A percentile compares a stretch with the other conserved stretches of the same genome.
These are phyloP conservation scores for Malurus cyaneus DNA, from an alignment of 2,113 vertebrate species.

Conservation along the genomic window DNA sequence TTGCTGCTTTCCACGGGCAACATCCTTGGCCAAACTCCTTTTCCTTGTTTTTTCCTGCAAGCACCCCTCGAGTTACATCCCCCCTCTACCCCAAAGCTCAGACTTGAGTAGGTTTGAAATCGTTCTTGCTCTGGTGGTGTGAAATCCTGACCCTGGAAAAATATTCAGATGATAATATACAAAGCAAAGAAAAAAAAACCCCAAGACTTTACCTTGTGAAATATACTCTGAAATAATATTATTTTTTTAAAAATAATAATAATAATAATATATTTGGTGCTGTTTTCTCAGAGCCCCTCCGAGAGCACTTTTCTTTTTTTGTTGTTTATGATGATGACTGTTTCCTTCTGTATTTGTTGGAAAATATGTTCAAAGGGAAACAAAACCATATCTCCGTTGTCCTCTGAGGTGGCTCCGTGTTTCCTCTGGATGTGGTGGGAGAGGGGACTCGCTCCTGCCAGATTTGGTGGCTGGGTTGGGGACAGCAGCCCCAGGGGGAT, in stretches of 20 bases:
- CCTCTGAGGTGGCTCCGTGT: background rate
- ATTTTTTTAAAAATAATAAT: constrained; percentile 65
- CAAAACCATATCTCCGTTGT: background rate
- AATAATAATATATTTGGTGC: constrained; percentile 84
- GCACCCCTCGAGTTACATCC: background rate
- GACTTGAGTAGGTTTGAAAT: background rate
- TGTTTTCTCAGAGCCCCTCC: constrained; percentile 75
- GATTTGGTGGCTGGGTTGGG: background rate
- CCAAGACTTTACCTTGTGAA: constrained; percentile 56
- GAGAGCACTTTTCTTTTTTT: constrained; percentile 65
- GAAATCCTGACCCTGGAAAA: constrained; percentile 42
- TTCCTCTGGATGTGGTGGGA: constrained; percentile 8
- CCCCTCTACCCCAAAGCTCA: background rate
- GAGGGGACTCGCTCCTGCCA: background rate
- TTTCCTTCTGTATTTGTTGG: constrained; percentile 67
- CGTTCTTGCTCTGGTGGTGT: background rate
- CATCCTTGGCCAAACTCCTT: background rate
- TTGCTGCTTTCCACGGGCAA: background rate
- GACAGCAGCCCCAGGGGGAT: background rate
- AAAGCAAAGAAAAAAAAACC: background rate
- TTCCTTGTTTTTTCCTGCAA: background rate
- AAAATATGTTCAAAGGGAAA: constrained; percentile 72
- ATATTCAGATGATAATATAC: constrained; percentile 68
- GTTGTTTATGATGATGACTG: constrained; percentile 50
- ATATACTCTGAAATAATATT: constrained; percentile 80